Conservation (phyloP, 2,888 invertebrate genomes). For the Nomada ferruginata region DNA sequence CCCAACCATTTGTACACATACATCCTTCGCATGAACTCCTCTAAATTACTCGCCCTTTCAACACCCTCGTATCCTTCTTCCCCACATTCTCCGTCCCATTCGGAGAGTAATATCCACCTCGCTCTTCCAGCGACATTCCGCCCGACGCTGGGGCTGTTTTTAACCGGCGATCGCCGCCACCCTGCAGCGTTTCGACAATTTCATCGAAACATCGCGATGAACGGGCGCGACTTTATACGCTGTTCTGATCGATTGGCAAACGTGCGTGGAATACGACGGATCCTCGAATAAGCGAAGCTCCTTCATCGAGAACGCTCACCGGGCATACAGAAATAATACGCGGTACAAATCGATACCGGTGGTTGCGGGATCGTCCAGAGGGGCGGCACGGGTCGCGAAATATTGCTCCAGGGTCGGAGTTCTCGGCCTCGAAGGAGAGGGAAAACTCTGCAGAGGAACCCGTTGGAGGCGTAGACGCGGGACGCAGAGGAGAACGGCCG, state of each 20-base stretch:
- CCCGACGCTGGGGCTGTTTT: conserved; percentile 3
- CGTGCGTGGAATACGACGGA: conserved; percentile 53
- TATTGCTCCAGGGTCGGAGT: conserved; percentile 37
- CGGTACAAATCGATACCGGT: conserved; percentile 71
- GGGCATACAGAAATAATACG: conserved; percentile 69
- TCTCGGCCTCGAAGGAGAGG: conserved; percentile 25
- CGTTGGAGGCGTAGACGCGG: conserved; percentile 48
- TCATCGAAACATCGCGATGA: conserved; percentile 30
- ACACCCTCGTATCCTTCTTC: background rate
- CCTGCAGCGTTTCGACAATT: conserved; percentile 29
- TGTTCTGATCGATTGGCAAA: conserved; percentile 52
- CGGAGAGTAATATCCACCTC: conserved; percentile 10
- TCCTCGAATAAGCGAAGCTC: conserved; percentile 50
- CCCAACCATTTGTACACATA: too few species aligned
- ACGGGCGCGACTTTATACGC: background rate
- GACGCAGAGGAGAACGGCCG: conserved; percentile 37
- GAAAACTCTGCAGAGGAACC: conserved; percentile 35
- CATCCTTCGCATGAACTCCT: conserved; percentile 1
- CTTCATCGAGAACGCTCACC: conserved; percentile 25
- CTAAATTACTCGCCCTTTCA: conserved; percentile 32
- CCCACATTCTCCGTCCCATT: conserved; percentile 4
- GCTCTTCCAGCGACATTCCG: conserved; percentile 16
- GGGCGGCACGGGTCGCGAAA: conserved; percentile 40
- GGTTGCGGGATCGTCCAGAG: conserved; percentile 10
- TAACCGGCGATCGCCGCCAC: conserved; percentile 6